These are phyloP conservation scores for Drosophila ezoana DNA, from an alignment of 2,888 invertebrate species.

Conservation along the genomic window DNA sequence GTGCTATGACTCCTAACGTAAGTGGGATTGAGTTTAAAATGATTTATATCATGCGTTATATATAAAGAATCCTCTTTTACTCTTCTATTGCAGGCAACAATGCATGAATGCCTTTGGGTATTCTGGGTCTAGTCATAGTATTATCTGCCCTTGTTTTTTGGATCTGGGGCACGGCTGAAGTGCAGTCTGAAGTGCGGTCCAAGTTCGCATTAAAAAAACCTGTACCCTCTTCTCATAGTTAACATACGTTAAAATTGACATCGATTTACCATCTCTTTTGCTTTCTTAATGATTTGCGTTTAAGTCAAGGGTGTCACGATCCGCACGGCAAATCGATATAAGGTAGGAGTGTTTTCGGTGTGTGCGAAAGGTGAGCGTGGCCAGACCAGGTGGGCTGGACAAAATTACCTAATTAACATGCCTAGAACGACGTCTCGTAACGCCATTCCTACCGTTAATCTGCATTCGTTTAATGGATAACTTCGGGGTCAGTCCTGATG, in stretches of 20 bases:
- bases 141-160: no score
- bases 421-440: not conserved
- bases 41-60: no score
- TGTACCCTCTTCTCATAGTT: not conserved
- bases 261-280: not conserved
- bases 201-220: conserved; percentile 76
- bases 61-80: no score
- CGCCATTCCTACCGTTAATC: not conserved
- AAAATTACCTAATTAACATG: conserved; percentile 2
- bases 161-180: no score
- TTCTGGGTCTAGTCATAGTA: no score
- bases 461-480: not conserved
- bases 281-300: not conserved
- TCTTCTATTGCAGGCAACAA: no score
- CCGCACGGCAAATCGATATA: not conserved
- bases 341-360: not conserved
- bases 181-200: no score
- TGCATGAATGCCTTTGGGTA: no score
- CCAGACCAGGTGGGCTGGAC: not conserved
- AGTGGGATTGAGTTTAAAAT: no score
- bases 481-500: not conserved
- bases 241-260: not conserved
- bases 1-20: conserved; percentile 60
- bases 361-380: not conserved
- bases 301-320: not conserved